A percentile compares a stretch with the other conserved stretches of the same genome.
These are phyloP conservation scores for Dicranocentrus wangi DNA, from an alignment of 2,888 invertebrate species.

Conservation along the genomic window DNA sequence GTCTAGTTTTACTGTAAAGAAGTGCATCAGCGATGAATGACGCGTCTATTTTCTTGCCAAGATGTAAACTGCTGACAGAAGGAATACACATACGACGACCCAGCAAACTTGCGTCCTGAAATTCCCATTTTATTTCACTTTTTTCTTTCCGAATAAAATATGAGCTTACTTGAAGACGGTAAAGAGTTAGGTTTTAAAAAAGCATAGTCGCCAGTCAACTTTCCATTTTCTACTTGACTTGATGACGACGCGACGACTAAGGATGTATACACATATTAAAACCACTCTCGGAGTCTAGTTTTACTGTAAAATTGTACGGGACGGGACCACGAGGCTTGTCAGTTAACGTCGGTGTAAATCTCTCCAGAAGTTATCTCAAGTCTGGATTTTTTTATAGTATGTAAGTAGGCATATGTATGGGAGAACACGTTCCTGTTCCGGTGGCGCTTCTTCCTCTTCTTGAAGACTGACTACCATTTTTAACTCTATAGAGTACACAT, in stretches of 20 bases:
- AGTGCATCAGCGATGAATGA: too few relatives aligned
- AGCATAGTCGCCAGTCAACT: conserved; percentile 16
- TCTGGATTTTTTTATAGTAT: conserved; percentile 1
- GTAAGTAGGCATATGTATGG: too few relatives aligned
- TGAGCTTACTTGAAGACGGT: conserved; percentile 2
- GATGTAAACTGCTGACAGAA: conserved; percentile 5
- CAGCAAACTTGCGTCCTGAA: background rate
- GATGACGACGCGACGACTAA: conserved; percentile 2
- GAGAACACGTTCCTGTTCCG: too few relatives aligned
- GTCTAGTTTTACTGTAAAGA: background rate
- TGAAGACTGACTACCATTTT: conserved; percentile 35
- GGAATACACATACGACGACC: background rate
- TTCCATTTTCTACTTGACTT: conserved; percentile 5
- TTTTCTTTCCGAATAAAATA: conserved; percentile 5
- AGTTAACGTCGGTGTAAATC: conserved; percentile 48
- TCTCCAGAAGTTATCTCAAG: conserved; percentile 41
- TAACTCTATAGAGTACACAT: too few relatives aligned
- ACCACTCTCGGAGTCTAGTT: background rate
- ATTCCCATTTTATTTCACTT: background rate
- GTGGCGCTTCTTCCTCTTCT: conserved; percentile 10
- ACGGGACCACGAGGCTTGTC: conserved; percentile 35
- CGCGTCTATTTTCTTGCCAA: conserved; percentile 30
- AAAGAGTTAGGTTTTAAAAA: conserved; percentile 15
- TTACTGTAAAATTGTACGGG: background rate
- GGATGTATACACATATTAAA: too few relatives aligned